These are phyloP conservation scores for Anadara kagoshimensis DNA, from an alignment of 1,140 invertebrate species.

Conservation along the genomic window DNA sequence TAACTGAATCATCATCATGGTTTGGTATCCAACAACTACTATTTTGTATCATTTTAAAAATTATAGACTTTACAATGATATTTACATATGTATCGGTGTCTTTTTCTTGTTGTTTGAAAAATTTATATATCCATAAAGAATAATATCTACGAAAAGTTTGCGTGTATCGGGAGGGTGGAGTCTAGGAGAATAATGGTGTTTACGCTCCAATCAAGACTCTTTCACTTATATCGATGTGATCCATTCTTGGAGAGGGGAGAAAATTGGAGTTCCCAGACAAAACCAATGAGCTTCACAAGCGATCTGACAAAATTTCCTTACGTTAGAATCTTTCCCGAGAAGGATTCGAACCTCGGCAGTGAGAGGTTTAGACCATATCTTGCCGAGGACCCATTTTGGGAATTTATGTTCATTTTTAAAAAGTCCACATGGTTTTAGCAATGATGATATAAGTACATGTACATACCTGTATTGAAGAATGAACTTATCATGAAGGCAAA, in stretches of 20 bases:
- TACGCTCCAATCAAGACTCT: neutral
- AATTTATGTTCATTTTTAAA: neutral
- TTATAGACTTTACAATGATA: no score
- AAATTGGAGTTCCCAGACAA: neutral
- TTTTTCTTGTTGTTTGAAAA: no score
- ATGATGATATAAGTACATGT: neutral
- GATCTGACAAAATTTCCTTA: conserved; percentile 1
- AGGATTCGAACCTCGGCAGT: neutral
- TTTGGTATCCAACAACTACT: no score
- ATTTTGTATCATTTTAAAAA: no score
- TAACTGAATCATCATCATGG: neutral
- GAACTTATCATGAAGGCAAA: conserved; percentile 76
- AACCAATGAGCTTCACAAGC: neutral
- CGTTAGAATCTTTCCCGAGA: neutral
- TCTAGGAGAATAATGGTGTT: no score
- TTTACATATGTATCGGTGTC: no score
- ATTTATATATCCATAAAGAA: no score
- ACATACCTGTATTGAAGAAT: conserved; percentile 80
- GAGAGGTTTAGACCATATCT: neutral
- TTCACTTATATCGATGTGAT: neutral
- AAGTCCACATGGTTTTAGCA: neutral
- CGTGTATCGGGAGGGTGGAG: no score
- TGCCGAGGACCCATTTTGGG: neutral
- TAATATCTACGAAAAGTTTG: no score
- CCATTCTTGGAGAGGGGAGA: neutral